Base-by-base conservation (phyloP, 1,140 invertebrate genomes). In the Chrysomallon squamiferum region DNA sequence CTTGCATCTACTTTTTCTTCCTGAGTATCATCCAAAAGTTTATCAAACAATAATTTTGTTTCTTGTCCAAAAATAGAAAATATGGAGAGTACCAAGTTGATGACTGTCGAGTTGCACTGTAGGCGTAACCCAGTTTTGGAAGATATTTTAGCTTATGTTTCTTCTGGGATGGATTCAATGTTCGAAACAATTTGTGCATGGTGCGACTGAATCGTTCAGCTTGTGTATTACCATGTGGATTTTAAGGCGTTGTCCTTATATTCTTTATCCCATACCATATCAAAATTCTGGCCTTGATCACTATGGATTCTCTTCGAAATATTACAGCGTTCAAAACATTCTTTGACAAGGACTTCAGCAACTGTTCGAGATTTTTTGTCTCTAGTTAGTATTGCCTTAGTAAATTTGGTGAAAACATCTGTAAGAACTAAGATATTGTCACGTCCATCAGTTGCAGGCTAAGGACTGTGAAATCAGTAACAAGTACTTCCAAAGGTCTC, bases 141-240 rank as follows among this genome's bases (percentile, higher is more conserved):
- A 74, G 58, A 18, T 50, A 20, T 41, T 62, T 33, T 22, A 67
- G 61, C 71, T 71, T 71, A 30, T 27, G 32, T 30, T 29, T 33
- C 59, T 75, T 72, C 18, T 56, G 25, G 5, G 67, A n/a, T n/a
- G 20, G 6, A 43, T 56, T 30, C 45, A 73, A 56, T 2, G 67
- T 72, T n/a, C 66, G 33, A 18, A 76, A 60, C 1, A 74, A 54
- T 59, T 74, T 49, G 33, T 68, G 66, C 38, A 74, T 7, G 33
- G 71, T 72, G 15, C 66, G 27, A 29, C 74, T 76, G 41, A 73
- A 71, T 32, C 73, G 27, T 43, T 77, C 71, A 33, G 47, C 52
- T 27, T 66, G 43, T n/a, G 65, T 66, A 65, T 74, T 73, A 0
- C 68, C 64, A n/a, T 68, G 43, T 0, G 72, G 74, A 41, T 71